These are phyloP conservation scores for Cochlearius cochlearius DNA, from an alignment of 2,113 vertebrate genomes.

Conservation along the genomic window DNA sequence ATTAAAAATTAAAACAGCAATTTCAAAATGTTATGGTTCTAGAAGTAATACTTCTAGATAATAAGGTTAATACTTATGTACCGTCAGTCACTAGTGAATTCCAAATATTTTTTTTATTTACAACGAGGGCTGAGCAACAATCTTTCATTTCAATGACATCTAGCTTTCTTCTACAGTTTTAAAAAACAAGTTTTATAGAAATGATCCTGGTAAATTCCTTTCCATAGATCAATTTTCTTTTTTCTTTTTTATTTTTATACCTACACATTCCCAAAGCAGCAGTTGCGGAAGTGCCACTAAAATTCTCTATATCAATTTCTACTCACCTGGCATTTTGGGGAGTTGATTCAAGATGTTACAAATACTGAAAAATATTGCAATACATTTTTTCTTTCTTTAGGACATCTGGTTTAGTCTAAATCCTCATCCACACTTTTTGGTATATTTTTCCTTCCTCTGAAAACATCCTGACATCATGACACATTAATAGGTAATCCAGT, in stretches of 20 bases:
- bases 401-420: background rate
- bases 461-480: background rate
- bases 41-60: too few relatives aligned
- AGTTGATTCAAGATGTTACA: background rate
- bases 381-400: background rate
- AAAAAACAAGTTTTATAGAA: background rate
- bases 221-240: background rate
- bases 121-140: background rate
- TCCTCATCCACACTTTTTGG: background rate
- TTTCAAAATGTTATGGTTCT: background rate
- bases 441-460: background rate
- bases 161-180: background rate
- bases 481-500: background rate
- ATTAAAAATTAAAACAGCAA: background rate
- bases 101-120: background rate
- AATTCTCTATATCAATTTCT: background rate
- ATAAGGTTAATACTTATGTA: background rate
- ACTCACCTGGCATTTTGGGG: background rate
- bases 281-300: background rate
- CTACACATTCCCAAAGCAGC: background rate
- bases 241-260: background rate
- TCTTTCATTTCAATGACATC: background rate
- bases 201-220: background rate
- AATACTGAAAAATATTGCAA: background rate
- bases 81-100: background rate